Base-by-base conservation (phyloP, 1,140 invertebrate species). In the Drosophila takahashii region DNA sequence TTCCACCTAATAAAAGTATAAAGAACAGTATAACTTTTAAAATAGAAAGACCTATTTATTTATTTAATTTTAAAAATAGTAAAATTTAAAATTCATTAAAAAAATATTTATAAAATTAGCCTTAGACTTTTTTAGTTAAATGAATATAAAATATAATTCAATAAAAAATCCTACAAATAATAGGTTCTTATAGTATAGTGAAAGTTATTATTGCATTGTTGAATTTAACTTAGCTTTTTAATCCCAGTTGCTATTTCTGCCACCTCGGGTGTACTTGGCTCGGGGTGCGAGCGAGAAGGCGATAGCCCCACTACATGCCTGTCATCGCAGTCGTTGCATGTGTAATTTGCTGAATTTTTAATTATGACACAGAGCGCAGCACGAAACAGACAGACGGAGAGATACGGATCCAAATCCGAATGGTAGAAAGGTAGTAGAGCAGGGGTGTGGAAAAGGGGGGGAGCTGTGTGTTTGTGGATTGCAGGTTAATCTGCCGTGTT, bases 291-390 rank as follows among this genome's bases (percentile, higher is more conserved):
- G 45, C 5, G 11, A 36, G 65, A 34, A 1, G 47, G 59, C 37
- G 36, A 61, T 5, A 58, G 53, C 34, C 53, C 26, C 26, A 42
- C 65, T 57, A 56, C 16, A 15, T n/a, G 41, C 32, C 56, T 73
- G 72, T 59, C 66, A 56, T 47, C 59, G 64, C 64, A 69, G 67
- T 70, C 67, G 62, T 81, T 81, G 79, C 79, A 81, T 81, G 58
- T 81, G 75, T 81, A 81, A 81, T 83, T 83, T 83, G 74, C 62
- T 83, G 79, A 81, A 81, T 81, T 81, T 81, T 81, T 81, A 83
- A 81, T 81, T 81, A 78, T 81, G 79, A 74, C 79, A 81, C 77
- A 79, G 69, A 78, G 76, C 73, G 42, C 62, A 59, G 54, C 53
- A 47, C 51, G 50, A 41, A 42, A 27, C 39, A 53, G 61, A 39